Evolutionary conservation across 2,113 vertebrate genomes (phyloP), one percentile per base, ranked within the genome.

Genomic region (Elephas maximus): DNA sequence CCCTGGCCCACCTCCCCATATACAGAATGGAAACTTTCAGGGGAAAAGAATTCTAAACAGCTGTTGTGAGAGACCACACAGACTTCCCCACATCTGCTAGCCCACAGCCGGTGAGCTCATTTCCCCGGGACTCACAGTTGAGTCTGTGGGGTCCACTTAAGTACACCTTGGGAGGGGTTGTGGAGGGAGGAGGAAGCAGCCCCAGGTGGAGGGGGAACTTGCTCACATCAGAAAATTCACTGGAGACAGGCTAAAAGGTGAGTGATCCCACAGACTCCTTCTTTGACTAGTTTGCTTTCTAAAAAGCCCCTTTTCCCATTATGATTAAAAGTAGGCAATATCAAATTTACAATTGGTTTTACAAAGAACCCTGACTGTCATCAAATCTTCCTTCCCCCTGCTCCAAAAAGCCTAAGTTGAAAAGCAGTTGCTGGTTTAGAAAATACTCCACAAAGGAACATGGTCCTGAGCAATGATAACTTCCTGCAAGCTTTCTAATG

Each of bases 51-150:
- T 94, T 94, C 93, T 95, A 93, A 86, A 82, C 98, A 98, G 97
- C 97, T 98, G 97, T 96, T 96, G 88, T 78, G 89, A 96, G 82
- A 97, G 97, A 97, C 97, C 98, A 98, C 98, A 97, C 95, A 98
- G 98, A 93, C 90, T 93, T 97, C 80, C 77, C 60, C 96, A 90
- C 91, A 97, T 97, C 97, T 98, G 94, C 97, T 96, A 90, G 92
- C 91, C 20, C 63, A n/a, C 26, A 96, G 91, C 41, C 92, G 0
- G 93, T 98, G 97, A 97, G 97, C 96, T 98, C 98, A 98, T 98
- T 97, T 97, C 83, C 87, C 78, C n/a, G 33, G 79, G 94, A 97
- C 88, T 94, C n/a, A 91, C 28, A 79, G 84, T 67, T 94, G 93
- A 97, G 71, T 91, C 95, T 97, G 93, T 88, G 96, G 93, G 92